These are phyloP conservation scores for Parelbella ahira DNA, from an alignment of 2,888 invertebrate genomes.

Conservation along the genomic window DNA sequence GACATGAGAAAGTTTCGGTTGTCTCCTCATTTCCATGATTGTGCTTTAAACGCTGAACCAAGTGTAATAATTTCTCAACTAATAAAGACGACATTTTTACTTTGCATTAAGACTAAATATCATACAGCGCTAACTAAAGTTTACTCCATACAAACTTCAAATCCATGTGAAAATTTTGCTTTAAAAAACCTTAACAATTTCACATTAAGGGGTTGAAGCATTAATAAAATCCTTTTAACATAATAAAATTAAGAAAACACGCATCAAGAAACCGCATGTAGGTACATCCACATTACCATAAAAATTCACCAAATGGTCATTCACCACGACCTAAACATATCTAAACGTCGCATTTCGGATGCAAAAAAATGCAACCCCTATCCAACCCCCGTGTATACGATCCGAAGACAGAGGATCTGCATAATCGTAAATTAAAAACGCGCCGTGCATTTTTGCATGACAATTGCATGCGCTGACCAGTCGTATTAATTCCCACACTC, in stretches of 20 bases:
- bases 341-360: conserved; percentile 32
- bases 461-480: conserved; percentile 42
- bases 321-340: conserved; percentile 27
- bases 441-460: conserved; percentile 50
- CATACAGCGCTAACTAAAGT: too few relatives aligned
- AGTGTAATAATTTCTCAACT: background rate
- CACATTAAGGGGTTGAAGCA: too few relatives aligned
- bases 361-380: conserved; percentile 47
- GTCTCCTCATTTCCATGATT: conserved; percentile 27
- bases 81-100: too few relatives aligned
- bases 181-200: too few relatives aligned
- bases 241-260: conserved; percentile 11
- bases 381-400: conserved; percentile 36
- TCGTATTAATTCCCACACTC: conserved; percentile 51
- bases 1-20: conserved; percentile 65
- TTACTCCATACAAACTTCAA: too few relatives aligned
- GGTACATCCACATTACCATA: too few relatives aligned
- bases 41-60: conserved; percentile 17
- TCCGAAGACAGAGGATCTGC: conserved; percentile 46
- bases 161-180: too few relatives aligned
- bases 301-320: conserved; percentile 12
- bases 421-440: conserved; percentile 65
- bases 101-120: too few relatives aligned
- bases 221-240: too few relatives aligned
- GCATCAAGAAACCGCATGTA: background rate